A percentile compares a stretch with the other conserved stretches of the same genome.
phyloP scores from a whole-genome alignment of 2,888 invertebrate species.

The Lamproptera curius region DNA sequence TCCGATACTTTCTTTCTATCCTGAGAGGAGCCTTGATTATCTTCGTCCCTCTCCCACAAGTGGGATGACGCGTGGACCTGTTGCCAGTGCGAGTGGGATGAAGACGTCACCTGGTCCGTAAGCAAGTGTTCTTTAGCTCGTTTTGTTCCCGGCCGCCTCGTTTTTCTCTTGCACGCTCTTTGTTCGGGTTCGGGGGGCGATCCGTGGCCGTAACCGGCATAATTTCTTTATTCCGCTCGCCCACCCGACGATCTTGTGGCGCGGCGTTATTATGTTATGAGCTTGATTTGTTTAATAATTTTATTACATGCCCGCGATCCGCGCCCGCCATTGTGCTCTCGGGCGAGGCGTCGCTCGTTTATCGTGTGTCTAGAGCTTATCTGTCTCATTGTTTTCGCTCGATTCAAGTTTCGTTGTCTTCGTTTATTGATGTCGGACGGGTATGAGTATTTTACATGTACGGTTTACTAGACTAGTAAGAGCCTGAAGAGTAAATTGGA shows the following conservation, averaged over 20 bases:
- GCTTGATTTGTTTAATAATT: conserved; percentile 78
- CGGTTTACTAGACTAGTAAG: too few relatives aligned
- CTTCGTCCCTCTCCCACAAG: conserved; percentile 48
- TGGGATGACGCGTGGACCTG: conserved; percentile 25
- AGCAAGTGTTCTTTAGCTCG: conserved; percentile 75
- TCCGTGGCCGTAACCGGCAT: conserved; percentile 66
- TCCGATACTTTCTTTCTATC: conserved; percentile 74
- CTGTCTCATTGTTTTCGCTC: not conserved
- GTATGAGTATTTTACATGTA: too few relatives aligned
- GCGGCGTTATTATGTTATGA: conserved; percentile 73
- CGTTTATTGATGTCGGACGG: too few relatives aligned
- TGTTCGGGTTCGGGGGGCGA: conserved; percentile 63
- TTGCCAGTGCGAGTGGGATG: conserved; percentile 60
- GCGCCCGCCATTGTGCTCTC: conserved; percentile 43
- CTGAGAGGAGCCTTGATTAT: conserved; percentile 43
- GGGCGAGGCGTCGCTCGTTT: conserved; percentile 32
- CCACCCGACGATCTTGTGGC: conserved; percentile 75
- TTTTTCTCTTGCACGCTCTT: conserved; percentile 62
- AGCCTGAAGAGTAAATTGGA: too few relatives aligned
- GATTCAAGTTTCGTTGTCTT: too few relatives aligned
- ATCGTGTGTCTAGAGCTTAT: conserved; percentile 25
- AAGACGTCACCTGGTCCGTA: conserved; percentile 75
- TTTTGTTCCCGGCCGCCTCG: conserved; percentile 69
- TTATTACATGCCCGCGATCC: conserved; percentile 66
- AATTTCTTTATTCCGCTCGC: conserved; percentile 73